Base-by-base conservation (phyloP, 2,797 vertebrate species). In the Sebastes steindachneri region DNA sequence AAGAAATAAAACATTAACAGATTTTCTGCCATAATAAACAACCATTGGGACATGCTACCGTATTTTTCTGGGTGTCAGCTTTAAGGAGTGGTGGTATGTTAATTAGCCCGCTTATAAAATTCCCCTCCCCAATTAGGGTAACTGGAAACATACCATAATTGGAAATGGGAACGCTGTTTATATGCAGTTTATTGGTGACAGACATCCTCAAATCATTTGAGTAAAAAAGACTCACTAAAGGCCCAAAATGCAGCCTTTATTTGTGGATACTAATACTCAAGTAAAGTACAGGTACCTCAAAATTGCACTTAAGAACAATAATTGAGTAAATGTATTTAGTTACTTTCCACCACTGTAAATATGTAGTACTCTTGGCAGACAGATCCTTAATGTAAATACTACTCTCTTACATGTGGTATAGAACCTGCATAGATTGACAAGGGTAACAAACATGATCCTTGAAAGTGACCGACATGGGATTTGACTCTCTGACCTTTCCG, bases 401-500 rank as follows among this genome's bases (percentile, higher is more conserved):
- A 14, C 3, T 31, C 8, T 48, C 17, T 58, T 15, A 21, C 12
- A 21, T n/a, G 41, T 64, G 14, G 9, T 35, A 9, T 51, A 65
- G 9, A 53, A 45, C 17, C 31, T n/a, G 11, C 9, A 21, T 37
- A 54, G 55, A 75, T 33, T 41, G 82, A 70, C 68, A 86, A 69
- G 64, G 53, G 48, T 63, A 87, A 68, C 68, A 80, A 85, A 82
- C 37, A 29, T 2, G 29, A 67, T 71, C 65, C 31, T 78, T 60
- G 15, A 70, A 64, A 51, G 55, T 73, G 64, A 73, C 48, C 80
- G 67, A 81, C 48, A 51, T 72, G 41, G 41, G 69, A 79, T 67
- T 41, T 86, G 86, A 91, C 84, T 76, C 37, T 64, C 15, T 90
- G 84, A 91, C 80, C 85, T 26, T 9, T 83, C 58, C n/a, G 79